Base-by-base conservation (phyloP, 2,888 invertebrate genomes). In the Trichopoda pennipes region DNA sequence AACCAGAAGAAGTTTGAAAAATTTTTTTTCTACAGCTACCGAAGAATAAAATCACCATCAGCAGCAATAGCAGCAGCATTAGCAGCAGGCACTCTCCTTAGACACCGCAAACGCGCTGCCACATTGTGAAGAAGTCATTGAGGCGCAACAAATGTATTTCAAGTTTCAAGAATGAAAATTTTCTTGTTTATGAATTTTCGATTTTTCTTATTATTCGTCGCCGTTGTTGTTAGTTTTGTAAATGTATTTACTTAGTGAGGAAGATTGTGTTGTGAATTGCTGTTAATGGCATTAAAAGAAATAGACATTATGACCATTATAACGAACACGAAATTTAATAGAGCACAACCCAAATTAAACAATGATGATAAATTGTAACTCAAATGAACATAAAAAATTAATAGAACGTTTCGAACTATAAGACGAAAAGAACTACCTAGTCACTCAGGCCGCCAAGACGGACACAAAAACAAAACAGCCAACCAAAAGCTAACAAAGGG, bases 321-420 rank as follows among this genome's bases (percentile, higher is more conserved):
- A 72, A 79, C 49, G 63, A 72, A 76, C 82, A 82, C 75, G 79
- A 79, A 79, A 72, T 73, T 82, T 72, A 82, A 79, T 66, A 82
- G 82, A 82, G 82, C 82, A 79, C 82, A 82, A 82, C 70, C 79
- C 79, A 79, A 82, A 82, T 82, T 82, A 82, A 82, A 79, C 75
- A 82, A 82, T 82, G 82, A 79, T 82, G 79, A 82, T 82, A 82
- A 82, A 82, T 79, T 82, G 79, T 63, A 72, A 38, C 10, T 38
- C 32, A 70, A 49, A 68, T 23, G 42, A 75, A 82, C 75, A 82
- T 72, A 61, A 75, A 79, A 79, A 82, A 79, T 82, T 82, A 82
- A 82, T 79, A 82, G 82, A 82, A 79, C 79, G 75, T 79, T 75
- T 79, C 79, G 55, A 32, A 69, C 63, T 58, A 74, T 74, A 74